phyloP scores from a whole-genome alignment of 2,888 invertebrate species.

The Smittia sp. region DNA sequence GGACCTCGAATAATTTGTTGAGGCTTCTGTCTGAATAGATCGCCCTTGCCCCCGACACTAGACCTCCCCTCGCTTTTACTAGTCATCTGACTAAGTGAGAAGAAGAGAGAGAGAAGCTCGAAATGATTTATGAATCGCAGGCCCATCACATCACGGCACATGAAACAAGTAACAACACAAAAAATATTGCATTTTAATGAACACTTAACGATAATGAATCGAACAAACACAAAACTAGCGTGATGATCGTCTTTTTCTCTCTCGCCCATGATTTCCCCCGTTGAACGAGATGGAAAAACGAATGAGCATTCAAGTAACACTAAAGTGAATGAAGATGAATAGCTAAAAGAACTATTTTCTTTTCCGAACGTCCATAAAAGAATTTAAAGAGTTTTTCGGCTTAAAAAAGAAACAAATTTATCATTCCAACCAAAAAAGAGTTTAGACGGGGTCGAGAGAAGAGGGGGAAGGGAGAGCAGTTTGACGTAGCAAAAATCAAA shows the following conservation, averaged over 20 bases:
- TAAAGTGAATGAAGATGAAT: constrained; percentile 10
- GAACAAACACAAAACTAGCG: constrained; percentile 26
- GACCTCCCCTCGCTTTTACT: not conserved
- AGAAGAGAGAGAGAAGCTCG: constrained; percentile 1
- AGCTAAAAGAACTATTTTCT: not conserved
- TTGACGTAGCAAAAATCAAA: not conserved
- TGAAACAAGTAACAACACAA: constrained; percentile 15
- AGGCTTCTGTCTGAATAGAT: not conserved
- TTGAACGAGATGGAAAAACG: not conserved
- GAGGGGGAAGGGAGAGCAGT: too few relatives aligned
- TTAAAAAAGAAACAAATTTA: not conserved
- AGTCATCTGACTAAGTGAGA: not conserved
- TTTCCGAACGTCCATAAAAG: not conserved
- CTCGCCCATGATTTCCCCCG: not conserved
- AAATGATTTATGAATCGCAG: not conserved
- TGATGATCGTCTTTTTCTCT: not conserved
- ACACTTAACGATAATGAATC: constrained; percentile 29
- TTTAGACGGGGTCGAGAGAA: not conserved
- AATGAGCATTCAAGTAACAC: constrained; percentile 20
- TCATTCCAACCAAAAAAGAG: constrained; percentile 9
- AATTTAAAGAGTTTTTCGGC: not conserved
- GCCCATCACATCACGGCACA: not conserved
- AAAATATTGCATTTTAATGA: constrained; percentile 30
- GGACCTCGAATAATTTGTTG: constrained; percentile 1
- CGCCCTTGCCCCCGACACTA: not conserved